These are phyloP conservation scores for Synchiropus splendidus DNA, from an alignment of 2,113 vertebrate genomes.

Conservation along the genomic window DNA sequence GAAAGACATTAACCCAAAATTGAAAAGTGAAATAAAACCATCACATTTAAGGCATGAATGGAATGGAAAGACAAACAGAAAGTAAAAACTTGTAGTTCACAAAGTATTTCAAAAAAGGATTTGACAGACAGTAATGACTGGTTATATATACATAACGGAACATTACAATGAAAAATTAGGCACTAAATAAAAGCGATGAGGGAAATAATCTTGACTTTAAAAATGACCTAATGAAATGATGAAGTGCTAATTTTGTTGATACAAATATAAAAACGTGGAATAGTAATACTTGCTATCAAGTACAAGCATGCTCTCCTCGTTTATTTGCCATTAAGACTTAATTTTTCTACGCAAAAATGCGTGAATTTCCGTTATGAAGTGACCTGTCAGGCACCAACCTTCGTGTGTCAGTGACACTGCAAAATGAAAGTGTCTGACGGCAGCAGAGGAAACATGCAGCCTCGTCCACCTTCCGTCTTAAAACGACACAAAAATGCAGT, in stretches of 20 bases:
- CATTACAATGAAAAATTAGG: too few relatives aligned
- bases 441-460: not conserved
- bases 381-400: not conserved
- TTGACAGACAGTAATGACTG: not conserved
- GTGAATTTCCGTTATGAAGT: slow-evolving; percentile 3
- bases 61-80: not conserved
- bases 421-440: slow-evolving; percentile 16
- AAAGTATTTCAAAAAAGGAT: not conserved
- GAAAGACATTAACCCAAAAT: slow-evolving; percentile 42
- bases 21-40: not conserved
- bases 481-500: accelerated
- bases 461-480: not conserved
- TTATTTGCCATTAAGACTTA: not conserved
- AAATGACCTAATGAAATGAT: too few relatives aligned
- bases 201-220: too few relatives aligned
- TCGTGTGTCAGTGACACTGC: slow-evolving; percentile 47
- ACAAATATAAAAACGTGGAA: too few relatives aligned
- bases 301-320: too few relatives aligned
- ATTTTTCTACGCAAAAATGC: not conserved
- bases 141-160: not conserved
- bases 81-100: not conserved
- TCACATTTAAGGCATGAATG: not conserved
- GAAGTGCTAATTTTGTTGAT: too few relatives aligned
- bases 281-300: too few relatives aligned
- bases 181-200: too few relatives aligned